Base-by-base conservation (phyloP, 2,113 vertebrate genomes). In the Onychostruthus taczanowskii region DNA sequence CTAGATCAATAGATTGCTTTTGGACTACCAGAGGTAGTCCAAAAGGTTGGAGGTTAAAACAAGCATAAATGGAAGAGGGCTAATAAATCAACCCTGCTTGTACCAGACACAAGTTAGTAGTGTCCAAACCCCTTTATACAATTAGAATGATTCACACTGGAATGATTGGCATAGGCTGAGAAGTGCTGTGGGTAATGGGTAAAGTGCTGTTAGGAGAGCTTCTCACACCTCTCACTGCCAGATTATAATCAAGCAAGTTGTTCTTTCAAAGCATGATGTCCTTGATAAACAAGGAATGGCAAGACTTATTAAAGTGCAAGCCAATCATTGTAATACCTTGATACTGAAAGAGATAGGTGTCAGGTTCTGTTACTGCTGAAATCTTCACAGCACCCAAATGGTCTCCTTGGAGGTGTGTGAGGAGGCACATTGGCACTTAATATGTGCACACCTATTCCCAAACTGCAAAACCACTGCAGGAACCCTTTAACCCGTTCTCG, bases 401-500 rank as follows among this genome's bases (percentile, higher is more conserved):
- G 63, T 94, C 74, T 74, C 64, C 5, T 52, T 4, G 14, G 85
- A 90, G 85, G 50, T 50, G 73, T 91, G 63, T 93, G 87, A 84
- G 62, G 56, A 92, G 76, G 31, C 73, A 72, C n/a, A 1, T 17
- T 67, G 77, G 64, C 69, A 90, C 82, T 56, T 61, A 47, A 52
- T 78, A 15, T 4, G 4, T 43, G 93, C 91, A 92, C 90, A 80
- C 88, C 90, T 96, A 84, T 88, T 86, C 85, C 90, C 93, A 94
- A 78, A 84, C 79, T 96, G 94, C 74, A 95, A 89, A 95, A 82
- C 89, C 81, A 84, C 85, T 84, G 92, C 90, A 90, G 90, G 85
- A 84, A 11, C 88, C 90, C 72, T 92, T 95, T 94, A 96, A 92
- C 85, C 90, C 93, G 33, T 59, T 93, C 87, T 95, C 89, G 94